These are phyloP conservation scores for Crepidodera aurea DNA, from an alignment of 2,888 invertebrate species.

Conservation along the genomic window DNA sequence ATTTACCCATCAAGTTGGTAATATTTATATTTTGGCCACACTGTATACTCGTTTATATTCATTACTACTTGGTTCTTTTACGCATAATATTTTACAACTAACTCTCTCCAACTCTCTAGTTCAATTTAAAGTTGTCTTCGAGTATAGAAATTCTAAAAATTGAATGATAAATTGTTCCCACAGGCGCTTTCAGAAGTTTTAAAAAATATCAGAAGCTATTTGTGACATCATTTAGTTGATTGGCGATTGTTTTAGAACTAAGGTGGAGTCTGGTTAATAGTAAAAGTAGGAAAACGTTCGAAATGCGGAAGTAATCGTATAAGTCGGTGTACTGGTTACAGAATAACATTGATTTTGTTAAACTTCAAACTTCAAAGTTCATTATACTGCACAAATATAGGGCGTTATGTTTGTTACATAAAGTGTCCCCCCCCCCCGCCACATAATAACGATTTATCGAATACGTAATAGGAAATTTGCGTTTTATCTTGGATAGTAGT, in stretches of 20 bases:
- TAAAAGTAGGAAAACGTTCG: background rate
- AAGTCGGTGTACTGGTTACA: background rate
- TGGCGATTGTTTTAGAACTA: background rate
- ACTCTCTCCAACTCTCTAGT: background rate
- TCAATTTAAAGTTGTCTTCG: constrained; percentile 10
- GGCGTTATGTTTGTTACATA: background rate
- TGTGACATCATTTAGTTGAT: constrained; percentile 1
- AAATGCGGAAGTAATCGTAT: constrained; percentile 2
- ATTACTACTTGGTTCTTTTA: background rate
- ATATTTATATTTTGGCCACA: background rate
- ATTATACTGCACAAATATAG: background rate
- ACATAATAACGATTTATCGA: too few species aligned
- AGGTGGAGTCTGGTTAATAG: background rate
- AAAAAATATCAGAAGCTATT: constrained; percentile 12
- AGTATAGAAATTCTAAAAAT: background rate
- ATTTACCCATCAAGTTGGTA: too few species aligned
- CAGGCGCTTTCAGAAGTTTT: constrained; percentile 5
- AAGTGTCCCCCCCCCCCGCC: too few species aligned
- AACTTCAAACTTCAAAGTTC: background rate
- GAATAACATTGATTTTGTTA: background rate
- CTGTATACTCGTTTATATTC: constrained; percentile 5
- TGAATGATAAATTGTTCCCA: constrained; percentile 2
- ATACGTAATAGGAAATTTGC: too few species aligned
- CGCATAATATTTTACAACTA: background rate
- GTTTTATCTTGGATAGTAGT: too few species aligned